Base-by-base conservation (phyloP, 1,140 invertebrate species). In the Whitmania pigra region DNA sequence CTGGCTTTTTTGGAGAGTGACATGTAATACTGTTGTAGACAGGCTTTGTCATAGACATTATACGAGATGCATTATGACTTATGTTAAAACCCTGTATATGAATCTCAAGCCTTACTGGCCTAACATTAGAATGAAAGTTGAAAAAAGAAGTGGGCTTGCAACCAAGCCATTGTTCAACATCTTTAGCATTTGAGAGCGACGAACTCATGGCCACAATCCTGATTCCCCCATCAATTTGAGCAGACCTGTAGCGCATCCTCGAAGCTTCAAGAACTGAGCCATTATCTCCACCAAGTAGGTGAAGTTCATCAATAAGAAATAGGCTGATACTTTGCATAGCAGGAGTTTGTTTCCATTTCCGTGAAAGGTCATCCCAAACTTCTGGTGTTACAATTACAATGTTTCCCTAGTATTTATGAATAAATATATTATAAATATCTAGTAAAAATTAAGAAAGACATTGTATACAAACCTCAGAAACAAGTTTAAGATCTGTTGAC, bases 221-320 rank as follows among this genome's bases (percentile, higher is more conserved):
- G 66, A 98, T 94, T 63, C 81, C 81, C 76, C 88, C 88, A 75
- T 97, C 94, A 40, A 97, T 88, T 80, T 99, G 95, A 0, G 92
- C 93, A 0, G 93, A 92, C 72, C 99, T 98, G 80, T 99, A 99
- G 36, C 95, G 84, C 87, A 97, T 97, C 73, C 97, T 83, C 0
- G 95, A 97, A 81, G 94, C 97, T 84, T 99, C 97, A 60, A 99
- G 82, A 17, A 97, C 90, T 0, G 97, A 94, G 73, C 86, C 86
- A 73, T 84, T 82, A 63, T 82, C 78, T 73, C 82, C 84, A 67
- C 84, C 85, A 77, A 87, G 84, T 75, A 88, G 80, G 78, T 97
- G 95, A n/a, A 99, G 82, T 77, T 99, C 96, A 83, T 99, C 97
- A 29, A 94, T 92, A 74, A 99, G 95, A 77, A 99, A 97, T 3